Percentiles rank a stretch among this genome's conserved stretches.
phyloP scores from a whole-genome alignment of 2,113 vertebrate genomes.

The Zosterops borbonicus region DNA sequence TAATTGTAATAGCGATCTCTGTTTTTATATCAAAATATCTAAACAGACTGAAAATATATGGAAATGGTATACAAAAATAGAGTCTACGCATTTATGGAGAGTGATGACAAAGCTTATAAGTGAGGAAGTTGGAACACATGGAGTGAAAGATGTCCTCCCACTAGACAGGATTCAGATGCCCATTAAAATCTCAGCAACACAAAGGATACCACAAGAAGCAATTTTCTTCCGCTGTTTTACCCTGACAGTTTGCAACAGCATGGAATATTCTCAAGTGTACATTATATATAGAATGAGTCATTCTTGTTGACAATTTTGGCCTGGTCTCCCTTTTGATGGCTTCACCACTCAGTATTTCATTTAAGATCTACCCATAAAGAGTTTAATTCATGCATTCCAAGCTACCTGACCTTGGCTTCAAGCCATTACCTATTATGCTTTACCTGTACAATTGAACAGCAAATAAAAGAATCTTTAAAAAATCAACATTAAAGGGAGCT shows the following conservation, averaged over 20 bases:
- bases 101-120: slow-evolving; percentile 19
- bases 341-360: slow-evolving; percentile 28
- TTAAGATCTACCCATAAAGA: slow-evolving; percentile 11
- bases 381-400: slow-evolving; percentile 16
- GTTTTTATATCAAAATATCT: background rate
- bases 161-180: slow-evolving; percentile 15
- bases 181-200: slow-evolving; percentile 38
- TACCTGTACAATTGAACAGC: background rate
- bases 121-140: slow-evolving; percentile 1
- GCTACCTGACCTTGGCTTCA: background rate
- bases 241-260: background rate
- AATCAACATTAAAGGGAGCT: background rate
- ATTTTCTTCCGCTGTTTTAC: background rate
- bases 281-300: slow-evolving; percentile 41
- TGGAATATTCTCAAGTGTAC: slow-evolving; percentile 18
- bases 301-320: slow-evolving; percentile 27
- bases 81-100: background rate
- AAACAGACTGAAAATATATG: slow-evolving; percentile 25
- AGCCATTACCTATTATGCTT: background rate
- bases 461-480: background rate
- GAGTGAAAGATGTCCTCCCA: slow-evolving; percentile 44
- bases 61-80: slow-evolving; percentile 12
- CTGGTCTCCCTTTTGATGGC: background rate
- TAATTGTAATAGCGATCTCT: background rate
- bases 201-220: background rate